These are phyloP conservation scores for Zaprionus kolodkinae DNA, from an alignment of 1,140 invertebrate species.

Conservation along the genomic window DNA sequence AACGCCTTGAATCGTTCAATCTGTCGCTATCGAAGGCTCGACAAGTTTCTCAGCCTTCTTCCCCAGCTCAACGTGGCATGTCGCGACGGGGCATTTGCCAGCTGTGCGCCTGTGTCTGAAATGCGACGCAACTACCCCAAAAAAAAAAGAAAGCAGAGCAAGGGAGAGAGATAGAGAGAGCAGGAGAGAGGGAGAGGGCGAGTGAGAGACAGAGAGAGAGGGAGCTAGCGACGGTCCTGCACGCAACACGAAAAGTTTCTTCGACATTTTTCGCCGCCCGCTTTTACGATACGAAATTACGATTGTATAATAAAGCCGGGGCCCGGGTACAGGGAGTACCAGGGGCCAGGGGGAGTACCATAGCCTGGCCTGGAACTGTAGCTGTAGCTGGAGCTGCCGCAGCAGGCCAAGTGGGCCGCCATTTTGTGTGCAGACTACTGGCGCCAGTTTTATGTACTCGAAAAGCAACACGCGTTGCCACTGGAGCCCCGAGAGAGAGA, in stretches of 20 bases:
- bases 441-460: slow-evolving; percentile 80
- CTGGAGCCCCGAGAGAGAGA: neutral
- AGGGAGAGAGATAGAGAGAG: neutral
- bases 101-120: slow-evolving; percentile 23
- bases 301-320: slow-evolving; percentile 78
- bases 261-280: slow-evolving; percentile 76
- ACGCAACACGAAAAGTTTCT: slow-evolving; percentile 81
- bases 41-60: slow-evolving; percentile 8
- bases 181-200: neutral
- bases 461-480: slow-evolving; percentile 74
- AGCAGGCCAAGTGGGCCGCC: slow-evolving; percentile 72
- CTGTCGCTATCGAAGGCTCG: slow-evolving; percentile 37
- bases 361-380: neutral
- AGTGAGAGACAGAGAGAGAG: neutral
- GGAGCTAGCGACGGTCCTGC: slow-evolving; percentile 55
- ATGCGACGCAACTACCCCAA: slow-evolving; percentile 17
- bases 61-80: neutral
- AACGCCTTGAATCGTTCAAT: slow-evolving; percentile 49
- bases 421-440: slow-evolving; percentile 79
- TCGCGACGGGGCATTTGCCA: neutral
- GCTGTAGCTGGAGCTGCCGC: slow-evolving; percentile 21
- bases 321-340: neutral
- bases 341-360: neutral
- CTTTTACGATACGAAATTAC: slow-evolving; percentile 81
- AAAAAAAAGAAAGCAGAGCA: slow-evolving; percentile 3